Evolutionary conservation across 2,888 invertebrate genomes (phyloP), one percentile per base, ranked within the genome.

Genomic region (Reticulitermes lucifugus): DNA sequence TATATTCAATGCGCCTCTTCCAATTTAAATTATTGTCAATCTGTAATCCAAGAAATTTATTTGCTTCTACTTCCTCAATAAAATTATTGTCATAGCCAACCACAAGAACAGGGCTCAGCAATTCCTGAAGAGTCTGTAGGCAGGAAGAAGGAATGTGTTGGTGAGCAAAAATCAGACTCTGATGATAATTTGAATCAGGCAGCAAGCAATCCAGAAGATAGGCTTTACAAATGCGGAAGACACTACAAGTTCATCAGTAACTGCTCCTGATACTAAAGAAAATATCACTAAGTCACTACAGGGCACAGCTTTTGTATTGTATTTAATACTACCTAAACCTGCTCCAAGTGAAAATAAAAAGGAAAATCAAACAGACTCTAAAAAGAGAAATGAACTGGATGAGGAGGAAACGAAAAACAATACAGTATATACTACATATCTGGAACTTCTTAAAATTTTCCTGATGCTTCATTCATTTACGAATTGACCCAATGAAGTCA

Each of bases 371-470:
- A 93, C 93, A 83, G 95, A 94, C 85, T 87, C 85, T 85, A 90
- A 89, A 91, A 95, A 94, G 89, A 96, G 96, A 91, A 96, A 94
- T 86, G 97, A 98, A 91, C 90, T 97, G 18, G 98, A 98, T 90
- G 98, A 98, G 90, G 98, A 98, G 89, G 98, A 98, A 90, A 92
- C 98, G 86, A 97, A 98, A 90, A 97, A 97, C 25, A 91, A 98
- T 98, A 98, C 98, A 98, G 98, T 98, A 92, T 92, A 95, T 94
- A 35, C 18, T 60, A 60, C 35, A n/a, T 29, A 55, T 41, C 25
- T 55, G 14, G 35, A 14, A 55, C 14, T 5, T 46, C 29, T 25
- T 73, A 51, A 9, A 21, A 55, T 14, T 41, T 35, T 43, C 4
- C 2, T 29, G 10, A 70, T 25, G 14, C 18, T 12, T 2, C 55